A percentile compares a stretch with the other conserved stretches of the same genome.
Conservation (phyloP, 2,113 vertebrate genomes). For the Mohoua ochrocephala region DNA sequence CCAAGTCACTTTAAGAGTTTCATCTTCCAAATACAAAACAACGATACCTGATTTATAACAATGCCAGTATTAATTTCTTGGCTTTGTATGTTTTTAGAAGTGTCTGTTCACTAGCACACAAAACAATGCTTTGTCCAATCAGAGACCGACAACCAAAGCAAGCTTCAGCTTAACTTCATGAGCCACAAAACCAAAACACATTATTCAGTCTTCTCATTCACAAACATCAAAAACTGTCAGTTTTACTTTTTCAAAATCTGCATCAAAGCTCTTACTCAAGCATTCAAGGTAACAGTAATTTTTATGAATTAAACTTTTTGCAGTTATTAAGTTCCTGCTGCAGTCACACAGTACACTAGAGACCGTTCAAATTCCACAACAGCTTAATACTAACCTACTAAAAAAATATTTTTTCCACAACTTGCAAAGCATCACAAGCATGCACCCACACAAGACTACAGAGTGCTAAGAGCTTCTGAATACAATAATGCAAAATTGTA, state of each 20-base stretch:
- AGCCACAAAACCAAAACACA: not conserved
- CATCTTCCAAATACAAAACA: not conserved
- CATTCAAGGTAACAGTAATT: not conserved
- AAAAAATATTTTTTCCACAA: not conserved
- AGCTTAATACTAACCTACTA: conserved; percentile 9
- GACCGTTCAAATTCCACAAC: conserved; percentile 1
- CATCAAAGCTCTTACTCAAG: not conserved
- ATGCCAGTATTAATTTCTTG: not conserved
- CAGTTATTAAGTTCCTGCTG: not conserved
- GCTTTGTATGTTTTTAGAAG: not conserved
- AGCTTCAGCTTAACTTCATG: not conserved
- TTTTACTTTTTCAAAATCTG: not conserved
- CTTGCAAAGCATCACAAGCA: conserved; percentile 40
- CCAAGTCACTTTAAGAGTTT: not conserved
- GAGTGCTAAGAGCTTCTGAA: conserved; percentile 8
- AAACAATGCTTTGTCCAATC: not conserved
- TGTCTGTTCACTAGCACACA: not conserved
- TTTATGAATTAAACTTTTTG: conserved; percentile 32
- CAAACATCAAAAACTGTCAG: not conserved
- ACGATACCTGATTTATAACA: not conserved
- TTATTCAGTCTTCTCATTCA: not conserved
- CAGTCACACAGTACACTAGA: conserved; percentile 10
- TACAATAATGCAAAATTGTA: not conserved
- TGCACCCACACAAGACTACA: conserved; percentile 4
- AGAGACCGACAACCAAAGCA: not conserved